Evolutionary conservation across 2,113 vertebrate genomes (phyloP), one percentile per base, ranked within the genome.

Genomic region (Saccopteryx leptura): DNA sequence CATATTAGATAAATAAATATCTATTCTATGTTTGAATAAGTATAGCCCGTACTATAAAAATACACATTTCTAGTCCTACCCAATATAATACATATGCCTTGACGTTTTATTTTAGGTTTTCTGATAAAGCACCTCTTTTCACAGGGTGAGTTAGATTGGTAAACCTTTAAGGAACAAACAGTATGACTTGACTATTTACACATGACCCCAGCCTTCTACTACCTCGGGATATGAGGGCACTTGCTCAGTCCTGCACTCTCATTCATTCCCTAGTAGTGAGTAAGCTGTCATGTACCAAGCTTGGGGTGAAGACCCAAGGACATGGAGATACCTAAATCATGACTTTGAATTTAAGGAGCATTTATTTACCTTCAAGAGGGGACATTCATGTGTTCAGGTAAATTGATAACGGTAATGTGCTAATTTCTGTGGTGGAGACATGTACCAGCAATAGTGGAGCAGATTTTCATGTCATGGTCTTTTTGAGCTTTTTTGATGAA

Each of bases 91-190:
- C 11, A 82, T 5, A 15, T 68, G 10, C 2, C 39, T 93, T 63
- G 18, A 76, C 52, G 85, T 83, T 54, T 75, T 71, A 56, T 74
- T 95, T 80, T 88, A 91, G 85, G 12, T 28, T 75, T 74, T 88
- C 19, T 91, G 48, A 23, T 50, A 63, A 46, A 15, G 7, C 4
- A 84, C 23, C 4, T 48, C 52, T 88, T 95, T 84, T 72, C 24
- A 61, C 50, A 88, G 15, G 31, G 39, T 31, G 7, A 4, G 8
- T 13, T 60, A 54, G 33, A 4, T 61, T 75, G 26, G 56, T 60
- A 48, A 46, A 24, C 78, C 33, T 18, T 18, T 52, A 58, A 66
- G 17, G 9, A 91, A 7, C 18, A 19, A 91, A 7, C 18, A 19
- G 2, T 52, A 15, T 54, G 19, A 54, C 50, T 46, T 74, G 17